Percentiles rank a stretch among this genome's conserved stretches.
phyloP scores from a whole-genome alignment of 2,113 vertebrate genomes.

The Trochalopteron elliotii region DNA sequence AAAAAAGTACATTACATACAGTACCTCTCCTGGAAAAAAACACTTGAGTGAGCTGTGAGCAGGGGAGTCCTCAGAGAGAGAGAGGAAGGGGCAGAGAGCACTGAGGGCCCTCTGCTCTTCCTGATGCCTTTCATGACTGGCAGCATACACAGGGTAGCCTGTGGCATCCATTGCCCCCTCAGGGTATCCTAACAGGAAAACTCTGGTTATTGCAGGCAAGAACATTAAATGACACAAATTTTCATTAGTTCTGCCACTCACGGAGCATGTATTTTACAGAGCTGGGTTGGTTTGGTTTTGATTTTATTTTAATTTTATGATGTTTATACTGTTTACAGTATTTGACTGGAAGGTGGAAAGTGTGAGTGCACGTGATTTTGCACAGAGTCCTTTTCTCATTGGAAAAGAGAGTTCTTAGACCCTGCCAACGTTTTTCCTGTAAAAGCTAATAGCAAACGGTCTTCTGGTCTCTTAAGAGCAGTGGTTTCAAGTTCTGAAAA shows the following conservation, averaged over 20 bases:
- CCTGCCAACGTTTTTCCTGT: background rate
- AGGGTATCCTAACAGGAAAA: background rate
- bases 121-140: background rate
- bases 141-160: background rate
- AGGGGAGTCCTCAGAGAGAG: background rate
- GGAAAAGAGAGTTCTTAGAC: background rate
- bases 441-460: background rate
- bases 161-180: background rate
- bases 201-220: background rate
- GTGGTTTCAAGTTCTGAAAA: background rate
- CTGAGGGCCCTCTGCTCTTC: background rate
- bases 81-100: fast-evolving
- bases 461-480: background rate
- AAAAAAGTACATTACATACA: background rate
- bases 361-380: background rate
- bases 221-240: background rate
- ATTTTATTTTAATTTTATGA: background rate
- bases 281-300: background rate
- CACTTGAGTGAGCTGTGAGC: fast-evolving
- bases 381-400: background rate
- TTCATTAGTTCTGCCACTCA: background rate
- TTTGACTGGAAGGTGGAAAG: background rate
- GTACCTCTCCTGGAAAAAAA: background rate
- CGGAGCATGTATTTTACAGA: background rate
- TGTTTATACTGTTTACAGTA: background rate